Base-by-base conservation (phyloP, 2,797 vertebrate species). In the Astyanax mexicanus region DNA sequence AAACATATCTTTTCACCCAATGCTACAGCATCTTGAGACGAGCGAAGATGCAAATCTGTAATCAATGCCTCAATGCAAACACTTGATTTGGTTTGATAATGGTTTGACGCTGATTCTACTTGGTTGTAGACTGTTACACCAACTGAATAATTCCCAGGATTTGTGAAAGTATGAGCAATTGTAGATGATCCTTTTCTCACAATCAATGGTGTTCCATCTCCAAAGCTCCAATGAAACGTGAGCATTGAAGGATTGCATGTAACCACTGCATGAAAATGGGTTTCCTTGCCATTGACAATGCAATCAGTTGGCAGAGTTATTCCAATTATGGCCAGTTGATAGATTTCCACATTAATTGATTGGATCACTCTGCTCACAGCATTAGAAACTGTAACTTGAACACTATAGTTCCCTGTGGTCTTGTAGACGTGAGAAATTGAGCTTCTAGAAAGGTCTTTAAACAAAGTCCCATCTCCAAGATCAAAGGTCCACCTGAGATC, bases 151-250 rank as follows among this genome's bases (percentile, higher is more conserved):
- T 69, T 42, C 21, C 93, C 92, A 12, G 85, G 80, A 9, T 3
- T 74, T 47, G 74, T 68, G 77, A 92, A 94, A 15, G n/a, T 84
- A 74, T 95, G 92, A 9, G 27, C 27, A 5, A 71, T 73, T n/a
- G 73, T 80, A 0, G 89, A 62, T 32, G 79, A 84, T 51, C 92
- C 93, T 25, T 37, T 84, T 17, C 81, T 78, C 2, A 86, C 54
- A 72, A 65, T 55, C 10, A 72, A 55, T 19, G 84, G 79, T 9
- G 82, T 89, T 8, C 82, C 86, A 54, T 93, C 92, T 49, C 90
- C 92, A 80, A 95, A 93, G 23, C 81, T 68, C 94, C 94, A 95
- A 21, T 79, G 81, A 75, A 93, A 93, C 25, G 68, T 84, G 35
- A 93, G 52, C 9, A 3, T 29, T 45, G 88, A 81, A 71, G 74